Evolutionary conservation across 1,140 invertebrate genomes (phyloP).

Genomic region (Papilio polytes): DNA sequence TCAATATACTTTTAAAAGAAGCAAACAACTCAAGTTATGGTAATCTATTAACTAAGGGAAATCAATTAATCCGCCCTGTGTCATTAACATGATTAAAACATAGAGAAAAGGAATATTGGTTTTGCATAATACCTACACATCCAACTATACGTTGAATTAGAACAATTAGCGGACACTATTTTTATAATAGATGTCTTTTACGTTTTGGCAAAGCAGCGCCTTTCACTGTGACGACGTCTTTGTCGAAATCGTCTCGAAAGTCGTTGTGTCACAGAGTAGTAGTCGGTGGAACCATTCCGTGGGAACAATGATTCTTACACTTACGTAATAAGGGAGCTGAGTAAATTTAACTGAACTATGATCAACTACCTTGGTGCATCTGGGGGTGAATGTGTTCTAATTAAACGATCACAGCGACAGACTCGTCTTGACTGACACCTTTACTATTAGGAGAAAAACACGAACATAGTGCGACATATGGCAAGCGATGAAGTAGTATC

Average conservation of each 20-base stretch:
- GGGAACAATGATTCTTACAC: slow-evolving; percentile 15
- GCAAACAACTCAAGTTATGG: too few species aligned
- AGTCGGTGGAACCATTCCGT: background rate
- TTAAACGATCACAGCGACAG: background rate
- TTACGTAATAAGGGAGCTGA: slow-evolving; percentile 21
- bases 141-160: background rate
- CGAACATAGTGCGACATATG: background rate
- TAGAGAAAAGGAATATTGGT: background rate
- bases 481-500: background rate
- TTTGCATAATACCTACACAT: background rate
- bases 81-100: background rate
- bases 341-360: background rate
- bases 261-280: slow-evolving; percentile 22
- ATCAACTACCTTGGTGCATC: background rate
- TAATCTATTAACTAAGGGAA: background rate
- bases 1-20: too few species aligned
- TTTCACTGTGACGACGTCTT: slow-evolving; percentile 28
- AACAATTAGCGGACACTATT: background rate
- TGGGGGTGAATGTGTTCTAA: background rate
- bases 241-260: slow-evolving; percentile 29
- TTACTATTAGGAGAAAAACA: too few species aligned
- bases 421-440: too few species aligned
- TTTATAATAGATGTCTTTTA: slow-evolving; percentile 12
- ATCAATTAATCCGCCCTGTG: too few species aligned
- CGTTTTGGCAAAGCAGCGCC: slow-evolving; percentile 5